A percentile compares a stretch with the other conserved stretches of the same genome.
Conservation (phyloP, 2,113 vertebrate species). For the Sorex fumeus region DNA sequence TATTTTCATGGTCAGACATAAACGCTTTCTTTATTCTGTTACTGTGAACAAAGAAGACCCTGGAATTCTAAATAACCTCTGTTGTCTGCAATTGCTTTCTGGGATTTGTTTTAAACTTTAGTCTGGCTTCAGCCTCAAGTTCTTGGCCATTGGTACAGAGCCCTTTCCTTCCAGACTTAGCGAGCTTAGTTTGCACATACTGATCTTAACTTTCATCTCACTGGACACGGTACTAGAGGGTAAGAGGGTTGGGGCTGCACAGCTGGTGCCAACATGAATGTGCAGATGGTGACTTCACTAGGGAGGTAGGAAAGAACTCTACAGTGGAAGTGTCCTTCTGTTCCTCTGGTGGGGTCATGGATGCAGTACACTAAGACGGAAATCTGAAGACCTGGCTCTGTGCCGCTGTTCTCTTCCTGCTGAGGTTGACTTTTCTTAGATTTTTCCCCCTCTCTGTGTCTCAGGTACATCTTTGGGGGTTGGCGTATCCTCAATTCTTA, state of each 20-base stretch:
- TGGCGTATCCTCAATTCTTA: constrained; percentile 20
- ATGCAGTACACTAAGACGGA: neutral
- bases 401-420: neutral
- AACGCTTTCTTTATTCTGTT: neutral
- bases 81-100: neutral
- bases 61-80: neutral
- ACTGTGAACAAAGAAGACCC: neutral
- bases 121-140: neutral
- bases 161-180: neutral
- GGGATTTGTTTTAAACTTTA: constrained; percentile 42
- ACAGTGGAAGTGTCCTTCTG: neutral
- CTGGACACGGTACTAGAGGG: neutral
- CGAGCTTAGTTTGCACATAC: neutral
- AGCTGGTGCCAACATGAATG: constrained; percentile 15
- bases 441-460: constrained; percentile 21
- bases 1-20: neutral
- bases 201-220: neutral
- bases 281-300: neutral
- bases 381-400: neutral
- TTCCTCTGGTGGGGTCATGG: constrained; percentile 35
- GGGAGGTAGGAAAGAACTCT: neutral
- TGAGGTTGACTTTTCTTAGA: neutral
- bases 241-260: neutral
- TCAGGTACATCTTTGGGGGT: constrained; percentile 19
- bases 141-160: neutral